Conservation (phyloP, 2,113 vertebrate species). For the Bubalus kerabau region DNA sequence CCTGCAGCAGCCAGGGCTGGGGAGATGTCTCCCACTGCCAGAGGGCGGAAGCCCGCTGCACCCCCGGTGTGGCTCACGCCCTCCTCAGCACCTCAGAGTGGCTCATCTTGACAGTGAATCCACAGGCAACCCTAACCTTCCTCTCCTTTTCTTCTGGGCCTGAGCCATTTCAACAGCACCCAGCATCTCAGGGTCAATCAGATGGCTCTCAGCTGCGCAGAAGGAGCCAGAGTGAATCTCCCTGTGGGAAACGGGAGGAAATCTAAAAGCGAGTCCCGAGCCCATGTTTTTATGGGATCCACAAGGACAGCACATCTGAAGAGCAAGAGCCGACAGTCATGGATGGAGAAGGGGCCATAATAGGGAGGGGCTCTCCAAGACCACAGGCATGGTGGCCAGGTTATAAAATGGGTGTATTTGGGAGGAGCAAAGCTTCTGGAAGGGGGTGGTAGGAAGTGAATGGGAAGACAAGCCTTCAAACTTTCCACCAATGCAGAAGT, state of each 20-base stretch:
- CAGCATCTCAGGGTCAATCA: accelerated
- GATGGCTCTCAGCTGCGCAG: neutral
- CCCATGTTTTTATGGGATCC: neutral
- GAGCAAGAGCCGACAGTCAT: neutral
- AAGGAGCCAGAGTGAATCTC: neutral
- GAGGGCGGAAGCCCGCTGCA: neutral
- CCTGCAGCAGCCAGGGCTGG: accelerated
- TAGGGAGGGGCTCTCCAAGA: neutral
- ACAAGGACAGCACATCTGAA: neutral
- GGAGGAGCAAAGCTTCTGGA: neutral
- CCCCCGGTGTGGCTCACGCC: neutral
- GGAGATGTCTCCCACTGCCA: neutral
- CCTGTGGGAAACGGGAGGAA: neutral
- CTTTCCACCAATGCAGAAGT: neutral
- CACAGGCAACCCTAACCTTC: neutral
- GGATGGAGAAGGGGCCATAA: neutral
- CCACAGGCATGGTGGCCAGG: accelerated
- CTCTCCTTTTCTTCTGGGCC: neutral
- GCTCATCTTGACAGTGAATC: neutral
- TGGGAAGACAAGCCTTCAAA: accelerated
- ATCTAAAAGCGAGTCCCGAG: neutral
- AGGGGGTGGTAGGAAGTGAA: neutral
- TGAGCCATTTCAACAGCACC: neutral
- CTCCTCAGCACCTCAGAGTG: neutral
- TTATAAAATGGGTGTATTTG: accelerated